Evolutionary conservation across 2,113 vertebrate species (phyloP), one percentile per base, ranked within the genome.

Genomic region (Seriola rivoliana): DNA sequence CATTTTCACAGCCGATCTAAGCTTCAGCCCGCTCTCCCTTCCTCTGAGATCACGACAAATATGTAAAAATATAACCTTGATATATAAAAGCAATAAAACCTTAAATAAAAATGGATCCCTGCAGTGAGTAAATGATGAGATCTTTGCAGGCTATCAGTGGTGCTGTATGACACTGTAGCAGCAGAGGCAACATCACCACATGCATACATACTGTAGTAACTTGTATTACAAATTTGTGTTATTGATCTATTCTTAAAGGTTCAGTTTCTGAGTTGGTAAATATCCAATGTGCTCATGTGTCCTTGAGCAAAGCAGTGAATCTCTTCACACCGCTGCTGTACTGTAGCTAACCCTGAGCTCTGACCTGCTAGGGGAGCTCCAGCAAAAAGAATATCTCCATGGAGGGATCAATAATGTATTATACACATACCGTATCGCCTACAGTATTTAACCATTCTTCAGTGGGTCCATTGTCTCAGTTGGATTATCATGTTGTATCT

Each of bases 1-100:
- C 29, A 68, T 74, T 85, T 74, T 63, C 55, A 29, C 29, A 63
- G 58, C 50, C n/a, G 14, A 40, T 17, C 70, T 77, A 44, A 76
- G 81, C 82, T 81, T 52, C 21, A 69, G 29, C 70, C 71, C 25
- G 2, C 10, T 50, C 76, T 38, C 55, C n/a, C 21, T 57, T 82
- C 67, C 71, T 50, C 62, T 46, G 63, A 84, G 80, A 81, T 67
- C 29, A 23, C 57, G 12, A 38, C 42, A 65, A 66, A 90, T 72
- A 69, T 65, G 17, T 69, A 77, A 60, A 73, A 44, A 59, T 62
- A 68, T 16, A 84, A 76, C 25, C 75, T 60, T 90, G 71, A 88
- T 86, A 68, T 77, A 82, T 69, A 67, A 80, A 74, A 60, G 59
- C 78, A 84, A 84, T 76, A 58, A 81, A 78, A 70, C 29, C 10